These are phyloP conservation scores for Siderastrea radians DNA, from an alignment of 92 coral and sea anemone genomes.

Conservation along the genomic window DNA sequence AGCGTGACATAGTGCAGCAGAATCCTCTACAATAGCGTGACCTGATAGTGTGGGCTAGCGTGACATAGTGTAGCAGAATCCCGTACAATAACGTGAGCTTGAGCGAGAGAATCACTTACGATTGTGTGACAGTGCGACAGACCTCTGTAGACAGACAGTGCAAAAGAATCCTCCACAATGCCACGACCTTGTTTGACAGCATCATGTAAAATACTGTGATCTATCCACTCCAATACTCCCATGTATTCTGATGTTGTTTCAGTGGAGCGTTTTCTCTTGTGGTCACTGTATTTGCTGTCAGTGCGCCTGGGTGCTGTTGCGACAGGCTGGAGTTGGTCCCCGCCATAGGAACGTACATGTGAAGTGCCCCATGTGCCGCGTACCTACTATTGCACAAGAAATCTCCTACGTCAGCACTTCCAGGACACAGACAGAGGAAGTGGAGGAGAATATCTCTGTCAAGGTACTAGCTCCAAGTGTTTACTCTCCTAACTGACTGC, in stretches of 20 bases:
- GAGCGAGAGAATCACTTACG: too few relatives aligned
- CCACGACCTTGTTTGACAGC: not conserved
- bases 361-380: conserved; percentile 97
- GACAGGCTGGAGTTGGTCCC: conserved; percentile 90
- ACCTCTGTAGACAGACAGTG: too few relatives aligned
- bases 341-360: conserved; percentile 85
- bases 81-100: too few relatives aligned
- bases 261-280: conserved; percentile 99
- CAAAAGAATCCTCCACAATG: not conserved
- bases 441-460: conserved; percentile 73
- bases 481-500: too few relatives aligned
- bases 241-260: conserved; percentile 7
- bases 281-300: conserved; percentile 97
- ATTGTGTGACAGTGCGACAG: too few relatives aligned
- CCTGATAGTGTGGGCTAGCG: too few relatives aligned
- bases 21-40: too few relatives aligned
- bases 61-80: too few relatives aligned
- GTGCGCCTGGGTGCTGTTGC: conserved; percentile 96
- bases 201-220: not conserved
- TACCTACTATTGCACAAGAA: conserved; percentile 87
- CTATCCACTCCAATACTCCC: too few relatives aligned
- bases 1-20: too few relatives aligned
- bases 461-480: conserved; percentile 65
- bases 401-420: conserved; percentile 94
- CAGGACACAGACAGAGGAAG: conserved; percentile 54